Percentiles rank a stretch among this genome's conserved stretches.
Evolutionary conservation across 2,113 vertebrate genomes (phyloP).

Genomic region (Protobothrops flavoviridis): DNA sequence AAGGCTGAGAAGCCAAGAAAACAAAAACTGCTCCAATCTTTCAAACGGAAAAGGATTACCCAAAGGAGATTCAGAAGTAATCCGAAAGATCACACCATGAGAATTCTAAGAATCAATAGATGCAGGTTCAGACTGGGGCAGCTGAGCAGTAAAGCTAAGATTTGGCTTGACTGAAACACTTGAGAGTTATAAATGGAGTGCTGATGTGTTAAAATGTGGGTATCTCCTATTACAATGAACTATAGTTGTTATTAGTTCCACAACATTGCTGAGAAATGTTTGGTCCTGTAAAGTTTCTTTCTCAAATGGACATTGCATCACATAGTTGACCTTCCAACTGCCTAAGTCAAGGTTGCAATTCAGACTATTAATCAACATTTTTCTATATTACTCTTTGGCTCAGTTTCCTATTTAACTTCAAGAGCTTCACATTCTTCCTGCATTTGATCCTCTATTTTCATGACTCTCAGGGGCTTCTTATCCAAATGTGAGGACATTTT

Average conservation of each 20-base stretch:
- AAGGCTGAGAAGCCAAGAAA: background rate
- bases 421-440: background rate
- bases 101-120: background rate
- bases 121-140: background rate
- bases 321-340: background rate
- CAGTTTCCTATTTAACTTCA: background rate
- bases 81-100: background rate
- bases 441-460: background rate
- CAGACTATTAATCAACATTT: background rate
- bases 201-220: background rate
- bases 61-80: background rate
- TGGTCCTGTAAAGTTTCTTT: background rate
- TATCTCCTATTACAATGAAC: background rate
- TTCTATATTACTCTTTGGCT: background rate
- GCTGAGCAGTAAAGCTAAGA: background rate
- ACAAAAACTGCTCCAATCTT: background rate
- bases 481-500: background rate
- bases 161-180: background rate
- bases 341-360: background rate
- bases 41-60: background rate
- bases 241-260: background rate
- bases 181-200: background rate
- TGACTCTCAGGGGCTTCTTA: background rate
- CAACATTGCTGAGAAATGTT: background rate
- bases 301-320: background rate